Conservation (phyloP, 2,888 invertebrate genomes). For the Drosophila greeni region DNA sequence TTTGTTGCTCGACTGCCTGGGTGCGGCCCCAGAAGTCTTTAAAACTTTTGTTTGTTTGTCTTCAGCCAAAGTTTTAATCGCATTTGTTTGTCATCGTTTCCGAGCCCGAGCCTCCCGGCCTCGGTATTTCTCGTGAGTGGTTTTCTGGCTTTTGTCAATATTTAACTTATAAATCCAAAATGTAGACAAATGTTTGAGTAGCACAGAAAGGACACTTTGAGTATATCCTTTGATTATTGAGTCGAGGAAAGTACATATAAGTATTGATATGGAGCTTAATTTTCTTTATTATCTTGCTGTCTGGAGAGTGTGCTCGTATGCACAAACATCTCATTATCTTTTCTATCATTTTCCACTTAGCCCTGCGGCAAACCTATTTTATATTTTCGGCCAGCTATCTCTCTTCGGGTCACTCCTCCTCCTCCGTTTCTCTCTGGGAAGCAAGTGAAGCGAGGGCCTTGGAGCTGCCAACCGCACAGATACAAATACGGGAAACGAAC, state of each 20-base stretch:
- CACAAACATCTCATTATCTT: slow-evolving; percentile 45
- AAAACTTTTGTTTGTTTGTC: slow-evolving; percentile 60
- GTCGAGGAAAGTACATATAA: not conserved
- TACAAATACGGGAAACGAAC: slow-evolving; percentile 39
- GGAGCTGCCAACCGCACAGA: slow-evolving; percentile 67
- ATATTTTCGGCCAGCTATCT: slow-evolving; percentile 22
- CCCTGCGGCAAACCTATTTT: slow-evolving; percentile 31
- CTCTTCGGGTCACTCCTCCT: not conserved
- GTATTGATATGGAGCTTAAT: not conserved
- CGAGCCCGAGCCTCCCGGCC: not conserved
- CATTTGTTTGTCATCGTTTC: slow-evolving; percentile 51
- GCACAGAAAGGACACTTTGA: not conserved
- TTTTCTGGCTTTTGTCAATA: slow-evolving; percentile 23
- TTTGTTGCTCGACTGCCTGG: slow-evolving; percentile 47
- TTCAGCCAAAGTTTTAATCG: slow-evolving; percentile 56
- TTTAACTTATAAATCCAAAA: slow-evolving; percentile 52
- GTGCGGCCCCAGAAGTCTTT: slow-evolving; percentile 36
- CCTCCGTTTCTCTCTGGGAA: slow-evolving; percentile 7
- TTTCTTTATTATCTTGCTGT: not conserved
- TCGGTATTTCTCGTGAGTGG: slow-evolving; percentile 9
- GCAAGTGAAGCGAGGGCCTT: slow-evolving; percentile 53
- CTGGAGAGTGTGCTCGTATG: slow-evolving; percentile 19
- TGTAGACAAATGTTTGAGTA: slow-evolving; percentile 25
- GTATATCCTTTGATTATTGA: slow-evolving; percentile 5
- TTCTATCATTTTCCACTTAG: slow-evolving; percentile 41